Evolutionary conservation across 2,888 invertebrate species (phyloP).

Genomic region (Archaeoteleia sp.): DNA sequence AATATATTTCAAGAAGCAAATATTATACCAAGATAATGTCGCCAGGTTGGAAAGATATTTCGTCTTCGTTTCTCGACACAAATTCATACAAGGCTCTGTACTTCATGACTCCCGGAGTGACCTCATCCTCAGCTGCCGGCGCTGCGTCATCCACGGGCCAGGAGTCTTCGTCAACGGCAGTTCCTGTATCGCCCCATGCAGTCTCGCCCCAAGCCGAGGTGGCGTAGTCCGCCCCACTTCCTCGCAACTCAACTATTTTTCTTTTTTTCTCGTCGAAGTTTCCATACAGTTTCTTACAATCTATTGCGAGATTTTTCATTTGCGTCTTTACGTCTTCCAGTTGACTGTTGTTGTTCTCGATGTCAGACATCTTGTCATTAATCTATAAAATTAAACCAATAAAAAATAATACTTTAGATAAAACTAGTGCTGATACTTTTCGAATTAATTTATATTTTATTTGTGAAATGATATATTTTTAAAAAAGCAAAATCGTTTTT

Average conservation of each 20-base stretch:
- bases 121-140: constrained; percentile 59
- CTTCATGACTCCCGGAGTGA: constrained; percentile 77
- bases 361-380: constrained; percentile 85
- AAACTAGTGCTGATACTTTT: not conserved
- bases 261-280: constrained; percentile 82
- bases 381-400: constrained; percentile 77
- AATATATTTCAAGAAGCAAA: constrained; percentile 4
- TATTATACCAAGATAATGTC: constrained; percentile 88
- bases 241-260: constrained; percentile 77
- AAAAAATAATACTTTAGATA: constrained; percentile 8
- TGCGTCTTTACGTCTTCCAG: constrained; percentile 84
- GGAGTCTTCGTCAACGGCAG: constrained; percentile 66
- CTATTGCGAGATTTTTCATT: constrained; percentile 80
- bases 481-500: constrained; percentile 5
- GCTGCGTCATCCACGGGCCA: constrained; percentile 76
- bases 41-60: constrained; percentile 94
- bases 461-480: not conserved
- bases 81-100: constrained; percentile 97
- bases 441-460: not conserved
- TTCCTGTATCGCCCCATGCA: constrained; percentile 77
- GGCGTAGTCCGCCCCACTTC: constrained; percentile 74
- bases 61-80: constrained; percentile 92
- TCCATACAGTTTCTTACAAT: constrained; percentile 82
- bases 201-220: constrained; percentile 80
- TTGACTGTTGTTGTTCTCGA: constrained; percentile 87